Base-by-base conservation (phyloP, 2,797 vertebrate species). In the Aselliscus stoliczkanus region DNA sequence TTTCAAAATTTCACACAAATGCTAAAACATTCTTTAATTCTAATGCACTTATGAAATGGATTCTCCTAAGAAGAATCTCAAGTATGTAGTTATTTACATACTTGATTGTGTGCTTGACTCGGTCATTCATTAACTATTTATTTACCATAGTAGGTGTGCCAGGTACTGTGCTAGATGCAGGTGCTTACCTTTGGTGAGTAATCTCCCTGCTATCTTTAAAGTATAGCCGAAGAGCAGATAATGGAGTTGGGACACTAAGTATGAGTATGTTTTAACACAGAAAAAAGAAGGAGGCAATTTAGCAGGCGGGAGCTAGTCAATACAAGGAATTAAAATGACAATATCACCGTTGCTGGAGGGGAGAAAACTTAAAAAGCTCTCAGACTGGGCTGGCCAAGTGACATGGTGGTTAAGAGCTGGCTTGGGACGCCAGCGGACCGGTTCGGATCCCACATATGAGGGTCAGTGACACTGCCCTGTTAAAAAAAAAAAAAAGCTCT, bases 1-100 rank as follows among this genome's bases (percentile, higher is more conserved):
- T 86, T 95, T 96, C 79, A 91, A 75, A 96, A 50, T 93, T 91
- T 95, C 62, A 81, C 50, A 87, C 47, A 95, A 86, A 91, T 90
- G 29, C 56, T 86, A 76, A 94, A 92, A 92, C 94, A 58, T 14
- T 80, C 79, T 88, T 92, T 77, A 92, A 86, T 79, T 73, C 37
- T 47, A 86, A 88, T 75, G 18, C 20, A 47, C 42, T 52, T 91
- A 93, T 93, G 50, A 70, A 87, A 92, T 39, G 60, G 27, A 92
- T 65, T 89, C 79, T 91, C 77, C 65, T 85, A 76, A 93, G 64
- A 83, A 93, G 93, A 87, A 79, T 29, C 58, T 84, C 62, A 85
- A 90, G 60, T 31, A 31, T 34, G 31, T 81, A 69, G 21, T 88
- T 84, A 80, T 65, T 80, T 81, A 77, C 89, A 95, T 70, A 93